phyloP scores from a whole-genome alignment of 2,797 vertebrate species.

The Myripristis jacobus region DNA sequence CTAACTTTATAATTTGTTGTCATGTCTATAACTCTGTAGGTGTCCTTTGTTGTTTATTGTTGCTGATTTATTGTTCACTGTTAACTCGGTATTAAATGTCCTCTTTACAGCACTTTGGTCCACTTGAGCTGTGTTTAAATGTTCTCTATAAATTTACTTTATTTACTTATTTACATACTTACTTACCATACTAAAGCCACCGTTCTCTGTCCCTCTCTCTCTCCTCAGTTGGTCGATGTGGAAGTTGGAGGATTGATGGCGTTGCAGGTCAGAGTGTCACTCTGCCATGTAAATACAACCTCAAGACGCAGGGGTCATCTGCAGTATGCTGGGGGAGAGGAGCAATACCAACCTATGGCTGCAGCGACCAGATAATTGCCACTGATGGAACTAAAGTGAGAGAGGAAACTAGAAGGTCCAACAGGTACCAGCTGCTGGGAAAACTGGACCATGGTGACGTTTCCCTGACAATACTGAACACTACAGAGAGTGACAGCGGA shows the following conservation, averaged over 20 bases:
- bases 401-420: not conserved
- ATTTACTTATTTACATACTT: too few relatives aligned
- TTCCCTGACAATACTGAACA: slow-evolving; percentile 81
- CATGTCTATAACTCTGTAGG: too few relatives aligned
- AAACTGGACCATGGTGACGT: slow-evolving; percentile 76
- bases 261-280: slow-evolving; percentile 70
- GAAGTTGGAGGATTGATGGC: rapidly evolving
- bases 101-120: too few relatives aligned
- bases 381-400: slow-evolving; percentile 71
- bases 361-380: slow-evolving; percentile 65
- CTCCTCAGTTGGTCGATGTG: slow-evolving; percentile 46
- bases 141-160: too few relatives aligned
- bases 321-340: slow-evolving; percentile 84
- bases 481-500: slow-evolving; percentile 78
- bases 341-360: slow-evolving; percentile 34
- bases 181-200: too few relatives aligned
- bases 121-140: too few relatives aligned
- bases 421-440: slow-evolving; percentile 80
- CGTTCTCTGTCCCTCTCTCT: slow-evolving; percentile 12
- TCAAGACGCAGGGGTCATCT: rapidly evolving
- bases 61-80: too few relatives aligned
- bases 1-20: too few relatives aligned
- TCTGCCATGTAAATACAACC: slow-evolving; percentile 81
- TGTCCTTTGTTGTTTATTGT: too few relatives aligned
- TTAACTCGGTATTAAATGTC: too few relatives aligned